Evolutionary conservation across 1,140 invertebrate species (phyloP).

Genomic region (Cyclina sinensis): DNA sequence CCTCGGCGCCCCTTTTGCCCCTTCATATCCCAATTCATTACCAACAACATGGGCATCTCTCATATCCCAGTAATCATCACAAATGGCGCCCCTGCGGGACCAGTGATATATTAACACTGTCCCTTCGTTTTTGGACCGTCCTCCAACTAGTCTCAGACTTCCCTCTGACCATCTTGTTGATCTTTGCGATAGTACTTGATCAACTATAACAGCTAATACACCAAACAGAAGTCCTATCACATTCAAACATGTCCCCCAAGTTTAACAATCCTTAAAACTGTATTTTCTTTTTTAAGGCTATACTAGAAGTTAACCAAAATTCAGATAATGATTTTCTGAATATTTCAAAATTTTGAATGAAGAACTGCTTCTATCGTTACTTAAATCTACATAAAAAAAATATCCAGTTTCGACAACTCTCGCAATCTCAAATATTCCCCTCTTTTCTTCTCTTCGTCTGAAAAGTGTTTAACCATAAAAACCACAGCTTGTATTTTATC

Average conservation of each 20-base stretch:
- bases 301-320: no score
- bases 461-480: neutral
- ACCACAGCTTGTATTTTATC: neutral
- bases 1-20: slow-evolving; percentile 53
- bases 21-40: slow-evolving; percentile 79
- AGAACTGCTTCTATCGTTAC: no score
- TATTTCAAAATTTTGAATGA: no score
- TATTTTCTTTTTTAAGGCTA: slow-evolving; percentile 6
- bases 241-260: neutral
- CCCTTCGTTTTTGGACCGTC: slow-evolving; percentile 72
- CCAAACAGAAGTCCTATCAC: slow-evolving; percentile 5
- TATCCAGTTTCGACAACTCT: slow-evolving; percentile 3
- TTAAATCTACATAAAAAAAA: neutral
- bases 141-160: slow-evolving; percentile 72
- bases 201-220: neutral
- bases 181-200: slow-evolving; percentile 16
- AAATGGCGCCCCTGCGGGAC: slow-evolving; percentile 80
- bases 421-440: neutral
- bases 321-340: no score
- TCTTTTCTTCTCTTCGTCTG: neutral
- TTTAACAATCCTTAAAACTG: neutral
- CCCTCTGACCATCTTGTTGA: slow-evolving; percentile 62
- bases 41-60: slow-evolving; percentile 82
- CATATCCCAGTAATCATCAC: slow-evolving; percentile 82
- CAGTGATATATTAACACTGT: slow-evolving; percentile 77